Percentiles rank a stretch among this genome's conserved stretches.
Evolutionary conservation across 2,888 invertebrate species (phyloP).

Genomic region (Caenorhabditis sinica): DNA sequence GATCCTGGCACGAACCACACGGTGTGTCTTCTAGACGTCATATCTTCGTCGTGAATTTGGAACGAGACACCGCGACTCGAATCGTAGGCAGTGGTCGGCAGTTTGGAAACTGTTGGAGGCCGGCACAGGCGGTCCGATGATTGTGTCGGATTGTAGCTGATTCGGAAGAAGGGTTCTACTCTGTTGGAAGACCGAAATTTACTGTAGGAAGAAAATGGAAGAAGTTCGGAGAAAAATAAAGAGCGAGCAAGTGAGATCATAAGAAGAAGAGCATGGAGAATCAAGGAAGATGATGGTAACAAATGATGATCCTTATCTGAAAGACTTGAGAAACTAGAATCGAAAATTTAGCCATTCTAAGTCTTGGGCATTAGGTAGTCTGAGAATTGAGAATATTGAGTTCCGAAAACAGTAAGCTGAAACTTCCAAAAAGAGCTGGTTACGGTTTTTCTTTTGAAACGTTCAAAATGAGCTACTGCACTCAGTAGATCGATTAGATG

Average conservation of each 20-base stretch:
- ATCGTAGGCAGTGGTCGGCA: slow-evolving; percentile 64
- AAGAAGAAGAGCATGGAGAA: slow-evolving; percentile 4
- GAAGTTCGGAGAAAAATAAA: background rate
- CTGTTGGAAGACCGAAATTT: slow-evolving; percentile 9
- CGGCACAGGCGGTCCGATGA: slow-evolving; percentile 31
- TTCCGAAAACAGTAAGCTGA: too few relatives aligned
- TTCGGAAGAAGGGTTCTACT: slow-evolving; percentile 8
- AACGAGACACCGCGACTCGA: slow-evolving; percentile 64
- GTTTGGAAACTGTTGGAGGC: slow-evolving; percentile 43
- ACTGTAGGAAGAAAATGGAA: slow-evolving; percentile 3
- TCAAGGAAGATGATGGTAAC: background rate
- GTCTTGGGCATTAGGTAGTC: too few relatives aligned
- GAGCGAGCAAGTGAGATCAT: background rate
- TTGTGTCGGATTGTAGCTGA: background rate
- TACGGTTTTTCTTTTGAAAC: too few relatives aligned
- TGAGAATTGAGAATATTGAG: too few relatives aligned
- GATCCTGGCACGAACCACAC: slow-evolving; percentile 79
- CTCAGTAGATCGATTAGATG: too few relatives aligned
- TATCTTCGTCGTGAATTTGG: slow-evolving; percentile 67
- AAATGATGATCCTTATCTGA: too few relatives aligned
- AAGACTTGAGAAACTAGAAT: too few relatives aligned
- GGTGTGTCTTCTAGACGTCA: slow-evolving; percentile 75
- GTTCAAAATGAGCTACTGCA: too few relatives aligned
- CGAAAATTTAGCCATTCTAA: too few relatives aligned
- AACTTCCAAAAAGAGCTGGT: too few relatives aligned